phyloP scores from a whole-genome alignment of 2,888 invertebrate species.

The Ophraella communa region DNA sequence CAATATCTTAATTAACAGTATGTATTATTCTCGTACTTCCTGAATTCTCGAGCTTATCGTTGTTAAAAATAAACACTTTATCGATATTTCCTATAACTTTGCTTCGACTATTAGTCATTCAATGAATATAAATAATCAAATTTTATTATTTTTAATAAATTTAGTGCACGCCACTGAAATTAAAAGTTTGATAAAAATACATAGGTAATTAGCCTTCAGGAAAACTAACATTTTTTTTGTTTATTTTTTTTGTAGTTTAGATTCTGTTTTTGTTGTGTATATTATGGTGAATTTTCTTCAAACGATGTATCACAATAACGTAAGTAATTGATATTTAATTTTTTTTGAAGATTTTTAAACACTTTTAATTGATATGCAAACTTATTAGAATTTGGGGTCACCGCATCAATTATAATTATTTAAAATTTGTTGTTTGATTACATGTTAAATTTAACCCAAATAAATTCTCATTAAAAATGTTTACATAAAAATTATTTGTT shows the following conservation, averaged over 20 bases:
- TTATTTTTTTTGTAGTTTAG: neutral
- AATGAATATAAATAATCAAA: neutral
- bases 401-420: neutral
- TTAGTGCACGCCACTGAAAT: conserved; percentile 17
- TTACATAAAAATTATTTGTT: no score
- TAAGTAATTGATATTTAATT: neutral
- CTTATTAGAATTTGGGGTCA: neutral
- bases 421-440: neutral
- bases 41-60: neutral
- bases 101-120: neutral
- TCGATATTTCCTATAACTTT: neutral
- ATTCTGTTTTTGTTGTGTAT: neutral
- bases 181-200: conserved; percentile 27
- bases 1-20: neutral
- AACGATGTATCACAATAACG: neutral
- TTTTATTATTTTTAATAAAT: neutral
- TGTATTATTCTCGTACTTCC: neutral
- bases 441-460: neutral
- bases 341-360: neutral
- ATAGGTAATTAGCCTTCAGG: conserved; percentile 28
- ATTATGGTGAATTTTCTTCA: neutral
- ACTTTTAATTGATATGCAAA: neutral
- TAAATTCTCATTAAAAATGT: no score
- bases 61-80: conserved; percentile 7
- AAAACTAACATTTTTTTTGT: neutral